A percentile compares a stretch with the other conserved stretches of the same genome.
Conservation (phyloP, 2,113 vertebrate genomes). For the Pachycephala philippinensis region DNA sequence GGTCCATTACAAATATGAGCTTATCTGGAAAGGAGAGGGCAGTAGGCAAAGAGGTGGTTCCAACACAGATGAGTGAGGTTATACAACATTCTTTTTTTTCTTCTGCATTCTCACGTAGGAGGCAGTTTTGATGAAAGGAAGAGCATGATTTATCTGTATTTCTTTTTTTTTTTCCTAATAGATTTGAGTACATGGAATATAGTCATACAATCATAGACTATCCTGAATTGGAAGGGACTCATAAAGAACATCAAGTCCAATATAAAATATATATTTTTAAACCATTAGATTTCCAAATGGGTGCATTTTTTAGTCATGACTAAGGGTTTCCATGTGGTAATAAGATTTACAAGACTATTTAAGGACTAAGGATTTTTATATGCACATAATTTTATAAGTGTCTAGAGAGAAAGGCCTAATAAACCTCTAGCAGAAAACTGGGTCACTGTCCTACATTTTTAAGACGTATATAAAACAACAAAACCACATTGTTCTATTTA, state of each 20-base stretch:
- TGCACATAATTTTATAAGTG: neutral
- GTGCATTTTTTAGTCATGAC: neutral
- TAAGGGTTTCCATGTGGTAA: neutral
- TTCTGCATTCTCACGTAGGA: neutral
- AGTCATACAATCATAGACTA: neutral
- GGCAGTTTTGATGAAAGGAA: neutral
- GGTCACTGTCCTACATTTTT: neutral
- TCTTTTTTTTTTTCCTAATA: neutral
- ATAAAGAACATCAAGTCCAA: rapidly evolving
- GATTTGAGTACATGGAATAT: neutral
- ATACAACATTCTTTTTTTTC: neutral
- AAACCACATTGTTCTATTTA: rapidly evolving
- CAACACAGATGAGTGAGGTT: rapidly evolving
- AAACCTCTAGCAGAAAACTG: neutral
- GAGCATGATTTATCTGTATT: neutral
- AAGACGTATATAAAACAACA: neutral
- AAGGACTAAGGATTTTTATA: neutral
- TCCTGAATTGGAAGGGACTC: neutral
- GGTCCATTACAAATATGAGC: neutral
- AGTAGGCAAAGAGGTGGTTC: neutral
- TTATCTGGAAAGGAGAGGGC: neutral
- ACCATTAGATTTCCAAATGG: neutral
- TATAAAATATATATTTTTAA: neutral
- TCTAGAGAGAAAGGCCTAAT: neutral
- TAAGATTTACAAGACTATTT: neutral